A percentile compares a stretch with the other conserved stretches of the same genome.
Evolutionary conservation across 2,797 vertebrate species (phyloP).

Genomic region (Rhynchotus rufescens): DNA sequence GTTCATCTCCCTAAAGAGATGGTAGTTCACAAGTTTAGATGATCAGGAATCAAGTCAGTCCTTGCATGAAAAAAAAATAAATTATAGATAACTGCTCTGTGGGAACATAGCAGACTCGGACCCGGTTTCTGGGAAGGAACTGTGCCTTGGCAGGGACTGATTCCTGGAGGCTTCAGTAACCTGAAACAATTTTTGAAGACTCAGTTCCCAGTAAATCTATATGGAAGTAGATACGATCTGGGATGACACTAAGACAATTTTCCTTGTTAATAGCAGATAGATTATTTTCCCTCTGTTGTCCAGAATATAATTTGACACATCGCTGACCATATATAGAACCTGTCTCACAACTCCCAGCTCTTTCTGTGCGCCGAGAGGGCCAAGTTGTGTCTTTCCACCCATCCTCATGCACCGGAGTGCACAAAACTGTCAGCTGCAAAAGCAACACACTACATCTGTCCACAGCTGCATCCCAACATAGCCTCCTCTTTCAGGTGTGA

Average conservation of each 20-base stretch:
- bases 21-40: not conserved
- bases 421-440: not conserved
- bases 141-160: not conserved
- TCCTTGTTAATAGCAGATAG: not conserved
- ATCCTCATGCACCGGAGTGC: fast-evolving
- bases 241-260: not conserved
- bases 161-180: not conserved
- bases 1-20: not conserved
- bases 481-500: not conserved
- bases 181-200: not conserved
- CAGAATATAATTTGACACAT: not conserved
- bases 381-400: not conserved
- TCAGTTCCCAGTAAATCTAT: not conserved
- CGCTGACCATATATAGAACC: not conserved
- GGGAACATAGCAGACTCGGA: not conserved
- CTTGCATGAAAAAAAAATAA: not conserved
- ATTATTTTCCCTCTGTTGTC: not conserved
- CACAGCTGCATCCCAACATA: not conserved
- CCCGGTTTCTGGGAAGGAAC: not conserved
- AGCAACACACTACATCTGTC: not conserved
- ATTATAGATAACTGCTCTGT: not conserved
- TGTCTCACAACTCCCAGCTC: not conserved
- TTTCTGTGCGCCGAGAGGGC: fast-evolving
- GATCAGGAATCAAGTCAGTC: not conserved
- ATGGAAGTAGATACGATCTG: not conserved